Percentiles rank a stretch among this genome's conserved stretches.
These are phyloP conservation scores for Ophraella communa DNA, from an alignment of 2,888 invertebrate species.

Conservation along the genomic window DNA sequence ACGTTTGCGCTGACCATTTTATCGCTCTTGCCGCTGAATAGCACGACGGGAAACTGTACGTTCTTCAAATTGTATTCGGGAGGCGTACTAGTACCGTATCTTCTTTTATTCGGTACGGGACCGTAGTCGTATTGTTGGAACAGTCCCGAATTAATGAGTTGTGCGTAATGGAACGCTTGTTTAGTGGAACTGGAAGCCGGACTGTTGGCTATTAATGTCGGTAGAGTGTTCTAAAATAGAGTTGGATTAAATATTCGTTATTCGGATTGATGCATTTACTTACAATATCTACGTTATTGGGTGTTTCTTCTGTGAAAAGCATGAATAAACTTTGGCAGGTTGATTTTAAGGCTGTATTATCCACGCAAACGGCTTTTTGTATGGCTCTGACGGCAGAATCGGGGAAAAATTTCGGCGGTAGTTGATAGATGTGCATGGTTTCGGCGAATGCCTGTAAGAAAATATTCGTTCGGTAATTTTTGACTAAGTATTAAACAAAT, in stretches of 20 bases:
- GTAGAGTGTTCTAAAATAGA: conserved; percentile 16
- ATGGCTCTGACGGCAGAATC: neutral
- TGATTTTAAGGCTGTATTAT: neutral
- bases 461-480: too few species aligned
- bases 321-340: neutral
- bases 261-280: too few species aligned
- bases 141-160: conserved; percentile 36
- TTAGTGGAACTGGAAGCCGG: conserved; percentile 30
- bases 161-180: conserved; percentile 38
- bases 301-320: neutral
- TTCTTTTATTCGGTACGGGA: conserved; percentile 58
- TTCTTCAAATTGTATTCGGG: conserved; percentile 64
- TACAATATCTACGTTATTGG: conserved; percentile 2
- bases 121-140: conserved; percentile 60
- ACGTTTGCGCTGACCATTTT: conserved; percentile 64
- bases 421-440: conserved; percentile 29
- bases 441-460: conserved; percentile 34
- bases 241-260: too few species aligned
- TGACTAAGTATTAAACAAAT: too few species aligned
- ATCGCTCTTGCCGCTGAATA: conserved; percentile 69
- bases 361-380: neutral
- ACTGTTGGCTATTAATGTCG: conserved; percentile 23
- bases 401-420: conserved; percentile 30
- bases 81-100: conserved; percentile 62
- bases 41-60: conserved; percentile 63